phyloP scores from a whole-genome alignment of 2,113 vertebrate genomes.

The Dendropsophus ebraccatus region DNA sequence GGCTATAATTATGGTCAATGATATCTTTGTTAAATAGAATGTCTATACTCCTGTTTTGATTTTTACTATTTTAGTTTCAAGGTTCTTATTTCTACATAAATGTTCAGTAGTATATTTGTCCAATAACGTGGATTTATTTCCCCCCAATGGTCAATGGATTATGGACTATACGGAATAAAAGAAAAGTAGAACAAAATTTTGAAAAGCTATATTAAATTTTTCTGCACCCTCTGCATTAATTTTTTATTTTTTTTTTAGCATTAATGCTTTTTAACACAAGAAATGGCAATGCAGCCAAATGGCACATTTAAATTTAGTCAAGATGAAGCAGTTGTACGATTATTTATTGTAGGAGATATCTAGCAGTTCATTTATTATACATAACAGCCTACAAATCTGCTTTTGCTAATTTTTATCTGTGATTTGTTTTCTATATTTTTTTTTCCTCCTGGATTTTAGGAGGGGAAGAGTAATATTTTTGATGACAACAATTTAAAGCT shows the following conservation, averaged over 20 bases:
- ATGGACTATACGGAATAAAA: neutral
- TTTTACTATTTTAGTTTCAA: constrained; percentile 13
- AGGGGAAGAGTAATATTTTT: no score
- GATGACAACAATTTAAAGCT: no score
- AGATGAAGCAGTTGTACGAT: neutral
- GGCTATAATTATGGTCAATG: constrained; percentile 24
- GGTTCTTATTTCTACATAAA: neutral
- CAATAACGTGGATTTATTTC: neutral
- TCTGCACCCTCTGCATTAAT: neutral
- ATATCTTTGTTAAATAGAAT: constrained; percentile 18
- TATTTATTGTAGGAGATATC: neutral
- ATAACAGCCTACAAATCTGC: no score
- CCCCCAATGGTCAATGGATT: no score
- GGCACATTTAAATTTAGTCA: no score
- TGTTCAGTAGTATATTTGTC: neutral
- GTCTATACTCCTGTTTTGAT: neutral
- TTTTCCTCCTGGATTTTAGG: no score
- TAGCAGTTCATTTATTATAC: neutral
- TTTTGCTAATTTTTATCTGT: no score
- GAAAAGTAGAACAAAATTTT: neutral
- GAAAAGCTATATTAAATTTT: neutral
- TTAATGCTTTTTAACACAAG: neutral
- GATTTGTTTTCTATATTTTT: no score
- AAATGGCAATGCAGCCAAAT: neutral
- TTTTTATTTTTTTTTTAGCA: neutral